These are phyloP conservation scores for Tauraco erythrolophus DNA, from an alignment of 2,113 vertebrate species.

Conservation along the genomic window DNA sequence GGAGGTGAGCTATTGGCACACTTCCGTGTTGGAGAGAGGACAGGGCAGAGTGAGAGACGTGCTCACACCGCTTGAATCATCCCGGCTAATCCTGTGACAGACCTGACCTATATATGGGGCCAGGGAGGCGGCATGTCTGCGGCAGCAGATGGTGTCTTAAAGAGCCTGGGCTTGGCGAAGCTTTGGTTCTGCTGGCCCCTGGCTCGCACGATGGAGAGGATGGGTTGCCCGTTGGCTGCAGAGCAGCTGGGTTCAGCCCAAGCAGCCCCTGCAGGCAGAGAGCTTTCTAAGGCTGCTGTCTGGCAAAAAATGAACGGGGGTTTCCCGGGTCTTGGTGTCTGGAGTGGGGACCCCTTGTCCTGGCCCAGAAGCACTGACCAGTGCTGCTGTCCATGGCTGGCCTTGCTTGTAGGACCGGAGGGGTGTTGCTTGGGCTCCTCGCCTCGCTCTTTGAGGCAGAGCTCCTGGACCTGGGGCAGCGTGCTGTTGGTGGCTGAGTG, in stretches of 20 bases:
- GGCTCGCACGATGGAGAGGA: neutral
- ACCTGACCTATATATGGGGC: slow-evolving; percentile 66
- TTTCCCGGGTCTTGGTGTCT: neutral
- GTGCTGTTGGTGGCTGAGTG: neutral
- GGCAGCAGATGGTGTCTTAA: slow-evolving; percentile 54
- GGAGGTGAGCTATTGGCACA: neutral
- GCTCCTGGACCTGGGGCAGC: neutral
- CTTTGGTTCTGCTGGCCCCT: neutral
- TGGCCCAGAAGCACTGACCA: neutral
- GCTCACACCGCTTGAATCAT: neutral
- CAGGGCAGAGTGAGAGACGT: neutral
- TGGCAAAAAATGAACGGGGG: neutral
- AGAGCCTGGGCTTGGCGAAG: neutral
- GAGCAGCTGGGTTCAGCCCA: neutral
- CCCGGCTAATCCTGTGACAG: slow-evolving; percentile 47
- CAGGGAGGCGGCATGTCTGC: slow-evolving; percentile 9
- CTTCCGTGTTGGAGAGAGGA: neutral
- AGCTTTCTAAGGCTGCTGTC: neutral
- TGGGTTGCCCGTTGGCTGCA: neutral
- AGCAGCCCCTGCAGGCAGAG: neutral
- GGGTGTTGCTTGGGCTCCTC: fast-evolving
- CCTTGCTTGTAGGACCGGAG: neutral
- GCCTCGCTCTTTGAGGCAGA: neutral
- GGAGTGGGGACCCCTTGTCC: neutral
- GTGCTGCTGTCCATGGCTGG: neutral